Conservation (phyloP, 2,113 vertebrate species). For the Nansenia antarctica region DNA sequence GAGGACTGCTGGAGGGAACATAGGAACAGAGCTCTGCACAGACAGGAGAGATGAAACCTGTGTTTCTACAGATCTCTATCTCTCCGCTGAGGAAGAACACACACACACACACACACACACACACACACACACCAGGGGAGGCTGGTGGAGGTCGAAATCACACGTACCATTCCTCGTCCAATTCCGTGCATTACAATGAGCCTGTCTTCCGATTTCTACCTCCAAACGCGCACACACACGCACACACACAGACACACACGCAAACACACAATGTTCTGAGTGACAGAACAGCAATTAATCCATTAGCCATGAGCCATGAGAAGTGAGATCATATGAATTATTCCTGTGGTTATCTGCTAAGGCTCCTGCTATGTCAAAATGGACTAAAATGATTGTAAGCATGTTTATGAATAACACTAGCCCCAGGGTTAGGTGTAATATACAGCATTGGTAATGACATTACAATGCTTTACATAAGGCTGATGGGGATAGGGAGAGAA, state of each 20-base stretch:
- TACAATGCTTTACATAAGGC: too few species aligned
- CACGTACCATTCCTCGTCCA: too few species aligned
- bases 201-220: too few species aligned
- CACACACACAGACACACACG: neutral
- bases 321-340: neutral
- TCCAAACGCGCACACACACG: neutral
- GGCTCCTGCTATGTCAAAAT: neutral
- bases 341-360: neutral
- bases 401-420: neutral
- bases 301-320: too few species aligned
- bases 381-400: neutral
- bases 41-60: constrained; percentile 41
- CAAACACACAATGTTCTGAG: neutral
- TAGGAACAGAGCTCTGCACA: constrained; percentile 19
- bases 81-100: neutral
- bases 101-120: neutral
- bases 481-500: too few species aligned
- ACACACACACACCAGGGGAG: neutral
- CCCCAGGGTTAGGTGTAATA: neutral
- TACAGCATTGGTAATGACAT: too few species aligned
- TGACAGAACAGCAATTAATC: too few species aligned
- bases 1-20: constrained; percentile 23
- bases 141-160: too few species aligned
- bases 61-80: constrained; percentile 7
- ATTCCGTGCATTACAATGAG: too few species aligned